Base-by-base conservation (phyloP, 1,140 invertebrate genomes). In the Ladona fulva region DNA sequence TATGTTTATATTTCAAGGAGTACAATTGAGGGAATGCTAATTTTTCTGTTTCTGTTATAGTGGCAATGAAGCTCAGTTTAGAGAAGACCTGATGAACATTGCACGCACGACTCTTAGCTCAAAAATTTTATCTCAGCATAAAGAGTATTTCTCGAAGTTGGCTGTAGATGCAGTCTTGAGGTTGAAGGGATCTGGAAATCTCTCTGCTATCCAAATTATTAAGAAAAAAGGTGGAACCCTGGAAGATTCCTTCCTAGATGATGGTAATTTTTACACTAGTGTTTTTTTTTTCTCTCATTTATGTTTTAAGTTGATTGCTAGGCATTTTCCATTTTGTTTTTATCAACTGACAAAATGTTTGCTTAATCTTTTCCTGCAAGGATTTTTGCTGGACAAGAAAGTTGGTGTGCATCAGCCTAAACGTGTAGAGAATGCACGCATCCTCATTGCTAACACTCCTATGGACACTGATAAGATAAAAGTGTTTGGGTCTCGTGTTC, bases 381-480 rank as follows among this genome's bases (percentile, higher is more conserved):
- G 98, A 78, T 99, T 99, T 84, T 87, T 99, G 25, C 86, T 99
- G 78, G 97, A 99, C 84, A 99, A 99, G 83, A 99, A 97, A 86
- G 90, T 95, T 22, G 97, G 97, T 74, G 81, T 86, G 37, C 78
- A 82, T 78, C 81, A 82, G 74, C 91, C 91, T 10, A 95, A 96
- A 84, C 86, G 90, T 77, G 87, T 99, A 81, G 95, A 98, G 86
- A 98, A 93, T 82, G 97, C 97, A 14, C 93, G 92, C 83, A 99
- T 99, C 83, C 89, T 99, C 16, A 97, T 99, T 83, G 98, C 98
- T n/a, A 99, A 99, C 84, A 99, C 98, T 44, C 96, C 98, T 0
- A 99, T 99, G 98, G 98, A 99, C 85, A 97, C 97, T 24, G 98
- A 99, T 83, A 99, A 99, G 87, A 98, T 99, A 80, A 99, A 99